Conservation (phyloP, 2,113 vertebrate genomes). For the Empidonax alnorum region DNA sequence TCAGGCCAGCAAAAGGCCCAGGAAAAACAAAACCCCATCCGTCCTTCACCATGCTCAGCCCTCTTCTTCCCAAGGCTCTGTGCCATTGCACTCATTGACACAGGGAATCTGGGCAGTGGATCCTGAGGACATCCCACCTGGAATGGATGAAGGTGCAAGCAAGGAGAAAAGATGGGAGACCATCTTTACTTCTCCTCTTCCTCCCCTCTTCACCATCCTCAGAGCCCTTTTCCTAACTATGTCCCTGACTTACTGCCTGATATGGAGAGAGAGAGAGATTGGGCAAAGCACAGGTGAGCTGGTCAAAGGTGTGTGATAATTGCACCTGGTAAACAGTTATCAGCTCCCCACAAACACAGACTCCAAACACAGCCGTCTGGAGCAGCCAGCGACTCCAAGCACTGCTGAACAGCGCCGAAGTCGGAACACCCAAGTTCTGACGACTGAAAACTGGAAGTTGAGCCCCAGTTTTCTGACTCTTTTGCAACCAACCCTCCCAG, state of each 20-base stretch:
- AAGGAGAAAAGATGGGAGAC: not conserved
- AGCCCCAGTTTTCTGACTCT: not conserved
- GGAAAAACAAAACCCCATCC: not conserved
- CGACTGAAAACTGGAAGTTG: not conserved
- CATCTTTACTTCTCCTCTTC: not conserved
- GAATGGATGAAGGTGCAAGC: not conserved
- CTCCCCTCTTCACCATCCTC: not conserved
- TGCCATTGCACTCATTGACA: not conserved
- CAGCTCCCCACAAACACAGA: not conserved
- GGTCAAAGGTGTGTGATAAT: conserved; percentile 7
- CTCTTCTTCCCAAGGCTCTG: not conserved
- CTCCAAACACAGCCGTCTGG: not conserved
- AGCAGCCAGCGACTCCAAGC: not conserved
- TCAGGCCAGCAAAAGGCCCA: not conserved
- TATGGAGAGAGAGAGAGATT: not conserved
- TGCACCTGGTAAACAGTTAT: not conserved
- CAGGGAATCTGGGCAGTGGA: not conserved
- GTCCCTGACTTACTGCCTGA: not conserved
- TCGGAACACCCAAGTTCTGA: not conserved
- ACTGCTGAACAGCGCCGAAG: accelerated
- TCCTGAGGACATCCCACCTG: not conserved
- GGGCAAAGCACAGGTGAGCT: not conserved
- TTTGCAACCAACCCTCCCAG: not conserved
- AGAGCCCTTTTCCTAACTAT: not conserved
- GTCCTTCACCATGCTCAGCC: not conserved